A percentile compares a stretch with the other conserved stretches of the same genome.
Conservation (phyloP, 2,888 invertebrate genomes). For the Meta bourneti region DNA sequence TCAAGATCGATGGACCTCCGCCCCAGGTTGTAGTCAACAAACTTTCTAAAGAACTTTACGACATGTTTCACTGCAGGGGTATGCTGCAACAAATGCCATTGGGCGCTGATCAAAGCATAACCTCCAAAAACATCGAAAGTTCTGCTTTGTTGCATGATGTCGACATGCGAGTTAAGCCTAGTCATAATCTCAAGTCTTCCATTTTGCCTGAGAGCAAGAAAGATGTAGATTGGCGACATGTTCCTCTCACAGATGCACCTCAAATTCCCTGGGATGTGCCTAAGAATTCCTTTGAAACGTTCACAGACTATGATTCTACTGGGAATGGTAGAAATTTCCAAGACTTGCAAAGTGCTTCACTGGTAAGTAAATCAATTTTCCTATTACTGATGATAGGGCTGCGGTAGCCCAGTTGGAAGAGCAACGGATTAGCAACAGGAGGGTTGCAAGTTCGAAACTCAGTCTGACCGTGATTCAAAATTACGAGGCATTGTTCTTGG, state of each 20-base stretch:
- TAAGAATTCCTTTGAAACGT: slow-evolving; percentile 14
- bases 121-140: background rate
- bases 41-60: slow-evolving; percentile 82
- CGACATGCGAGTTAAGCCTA: slow-evolving; percentile 54
- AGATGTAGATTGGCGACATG: slow-evolving; percentile 70
- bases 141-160: slow-evolving; percentile 24
- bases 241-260: background rate
- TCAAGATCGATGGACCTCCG: slow-evolving; percentile 93
- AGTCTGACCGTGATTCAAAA: too few relatives aligned
- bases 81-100: background rate
- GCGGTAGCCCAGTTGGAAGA: too few relatives aligned
- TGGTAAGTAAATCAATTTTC: background rate
- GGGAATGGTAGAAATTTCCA: background rate
- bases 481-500: too few relatives aligned
- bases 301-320: background rate
- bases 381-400: background rate
- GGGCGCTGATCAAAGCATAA: background rate
- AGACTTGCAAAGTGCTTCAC: background rate
- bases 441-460: too few relatives aligned
- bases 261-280: slow-evolving; percentile 36
- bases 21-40: slow-evolving; percentile 96
- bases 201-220: slow-evolving; percentile 46
- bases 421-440: too few relatives aligned
- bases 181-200: slow-evolving; percentile 5
- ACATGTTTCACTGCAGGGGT: background rate